phyloP scores from a whole-genome alignment of 2,113 vertebrate genomes.

The Atlantisia rogersi region DNA sequence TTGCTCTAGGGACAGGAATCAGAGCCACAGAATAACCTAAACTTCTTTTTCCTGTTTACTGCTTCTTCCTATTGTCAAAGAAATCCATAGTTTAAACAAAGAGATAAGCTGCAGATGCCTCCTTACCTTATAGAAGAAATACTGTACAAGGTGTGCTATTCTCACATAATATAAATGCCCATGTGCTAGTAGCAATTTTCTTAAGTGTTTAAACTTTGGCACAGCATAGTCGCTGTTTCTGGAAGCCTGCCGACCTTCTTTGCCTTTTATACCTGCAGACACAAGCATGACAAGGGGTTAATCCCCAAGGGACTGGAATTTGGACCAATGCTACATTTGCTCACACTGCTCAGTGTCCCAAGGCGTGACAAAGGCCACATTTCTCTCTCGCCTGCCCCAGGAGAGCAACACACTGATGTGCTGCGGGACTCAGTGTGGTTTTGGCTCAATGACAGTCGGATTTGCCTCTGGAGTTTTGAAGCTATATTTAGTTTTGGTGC shows the following conservation, averaged over 20 bases:
- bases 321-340: not conserved
- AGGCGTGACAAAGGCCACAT: fast-evolving
- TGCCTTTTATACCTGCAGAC: conserved; percentile 92
- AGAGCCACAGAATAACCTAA: not conserved
- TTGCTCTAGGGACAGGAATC: not conserved
- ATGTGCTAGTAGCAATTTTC: conserved; percentile 91
- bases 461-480: not conserved
- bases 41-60: fast-evolving
- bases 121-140: conserved; percentile 99
- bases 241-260: conserved; percentile 95
- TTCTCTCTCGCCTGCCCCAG: not conserved
- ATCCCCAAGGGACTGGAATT: not conserved
- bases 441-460: not conserved
- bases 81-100: not conserved
- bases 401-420: not conserved
- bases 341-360: not conserved
- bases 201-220: conserved; percentile 96
- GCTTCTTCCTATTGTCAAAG: not conserved
- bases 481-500: not conserved
- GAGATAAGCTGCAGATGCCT: not conserved
- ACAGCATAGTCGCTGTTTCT: conserved; percentile 98
- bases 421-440: fast-evolving
- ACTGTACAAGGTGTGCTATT: conserved; percentile 98
- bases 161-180: conserved; percentile 98
- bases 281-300: not conserved